Conservation (phyloP, 23 tunicate genomes). For the Corella eumyota region DNA sequence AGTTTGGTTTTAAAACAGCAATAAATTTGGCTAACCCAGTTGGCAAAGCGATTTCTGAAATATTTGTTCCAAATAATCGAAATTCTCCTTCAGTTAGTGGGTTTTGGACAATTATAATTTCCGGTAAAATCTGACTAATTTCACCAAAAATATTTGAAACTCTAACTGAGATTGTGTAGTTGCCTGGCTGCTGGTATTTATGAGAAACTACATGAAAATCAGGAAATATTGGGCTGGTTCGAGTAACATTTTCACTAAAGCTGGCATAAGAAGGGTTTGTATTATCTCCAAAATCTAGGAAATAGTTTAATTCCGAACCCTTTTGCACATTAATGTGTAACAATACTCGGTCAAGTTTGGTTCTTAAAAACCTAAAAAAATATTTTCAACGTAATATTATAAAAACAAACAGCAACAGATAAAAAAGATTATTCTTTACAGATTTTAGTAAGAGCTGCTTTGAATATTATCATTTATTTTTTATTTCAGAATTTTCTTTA, state of each 20-base stretch:
- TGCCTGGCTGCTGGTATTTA: constrained; percentile 40
- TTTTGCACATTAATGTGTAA: constrained; percentile 3
- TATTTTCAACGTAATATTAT: too few species aligned
- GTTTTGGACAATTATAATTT: constrained; percentile 42
- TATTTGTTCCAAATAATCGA: constrained; percentile 1
- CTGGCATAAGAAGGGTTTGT: not conserved
- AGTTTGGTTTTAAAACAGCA: not conserved
- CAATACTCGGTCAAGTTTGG: constrained; percentile 11
- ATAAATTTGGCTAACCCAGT: constrained; percentile 43
- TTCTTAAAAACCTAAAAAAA: constrained; percentile 10
- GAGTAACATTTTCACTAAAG: constrained; percentile 28
- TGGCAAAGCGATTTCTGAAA: constrained; percentile 38
- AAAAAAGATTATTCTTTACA: too few species aligned
- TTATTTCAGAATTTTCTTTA: too few species aligned
- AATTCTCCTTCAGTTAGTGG: constrained; percentile 20
- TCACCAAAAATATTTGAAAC: constrained; percentile 50
- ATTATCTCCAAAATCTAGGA: constrained; percentile 52
- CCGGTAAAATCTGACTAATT: not conserved
- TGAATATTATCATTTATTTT: too few species aligned
- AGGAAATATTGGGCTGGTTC: constrained; percentile 18
- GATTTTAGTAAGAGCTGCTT: too few species aligned
- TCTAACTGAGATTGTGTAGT: constrained; percentile 19
- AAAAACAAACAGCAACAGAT: too few species aligned
- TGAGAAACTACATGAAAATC: constrained; percentile 43
- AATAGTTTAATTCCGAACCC: constrained; percentile 44